Percentiles rank a stretch among this genome's conserved stretches.
Conservation (phyloP, 2,797 vertebrate species). For the Hoplostethus mediterraneus region DNA sequence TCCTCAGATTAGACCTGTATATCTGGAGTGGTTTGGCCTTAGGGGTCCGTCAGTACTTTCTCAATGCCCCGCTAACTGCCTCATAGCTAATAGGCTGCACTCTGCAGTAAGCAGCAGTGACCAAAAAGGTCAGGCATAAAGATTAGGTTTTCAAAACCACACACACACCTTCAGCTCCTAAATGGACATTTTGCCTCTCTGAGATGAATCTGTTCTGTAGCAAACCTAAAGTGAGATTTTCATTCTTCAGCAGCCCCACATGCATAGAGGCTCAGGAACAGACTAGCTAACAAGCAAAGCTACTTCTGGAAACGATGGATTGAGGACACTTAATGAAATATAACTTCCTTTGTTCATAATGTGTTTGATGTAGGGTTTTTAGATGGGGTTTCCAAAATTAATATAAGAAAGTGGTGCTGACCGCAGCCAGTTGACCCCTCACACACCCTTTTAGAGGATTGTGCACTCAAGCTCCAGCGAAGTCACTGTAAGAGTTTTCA, state of each 20-base stretch:
- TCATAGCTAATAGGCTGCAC: background rate
- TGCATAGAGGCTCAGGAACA: background rate
- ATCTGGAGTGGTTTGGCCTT: conserved; percentile 14
- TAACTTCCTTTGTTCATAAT: conserved; percentile 12
- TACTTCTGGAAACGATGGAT: conserved; percentile 7
- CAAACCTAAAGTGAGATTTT: conserved; percentile 1
- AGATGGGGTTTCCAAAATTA: background rate
- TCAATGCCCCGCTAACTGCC: conserved; percentile 18
- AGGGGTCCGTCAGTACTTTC: background rate
- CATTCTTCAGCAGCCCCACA: background rate
- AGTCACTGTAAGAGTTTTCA: conserved; percentile 7
- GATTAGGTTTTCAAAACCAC: conserved; percentile 25
- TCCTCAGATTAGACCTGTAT: conserved; percentile 11
- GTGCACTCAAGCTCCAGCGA: conserved; percentile 19
- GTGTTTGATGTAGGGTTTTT: conserved; percentile 26
- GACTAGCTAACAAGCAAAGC: conserved; percentile 36
- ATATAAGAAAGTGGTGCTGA: conserved; percentile 8
- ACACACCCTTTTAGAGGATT: conserved; percentile 4
- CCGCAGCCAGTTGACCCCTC: conserved; percentile 23
- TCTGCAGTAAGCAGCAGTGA: background rate
- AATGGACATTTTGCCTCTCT: background rate
- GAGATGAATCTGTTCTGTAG: background rate
- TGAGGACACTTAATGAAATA: conserved; percentile 18
- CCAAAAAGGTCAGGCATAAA: conserved; percentile 22
- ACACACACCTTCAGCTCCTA: too few species aligned